Percentiles rank a stretch among this genome's conserved stretches.
These are phyloP conservation scores for Pagetopsis macropterus DNA, from an alignment of 2,797 vertebrate genomes.

Conservation along the genomic window DNA sequence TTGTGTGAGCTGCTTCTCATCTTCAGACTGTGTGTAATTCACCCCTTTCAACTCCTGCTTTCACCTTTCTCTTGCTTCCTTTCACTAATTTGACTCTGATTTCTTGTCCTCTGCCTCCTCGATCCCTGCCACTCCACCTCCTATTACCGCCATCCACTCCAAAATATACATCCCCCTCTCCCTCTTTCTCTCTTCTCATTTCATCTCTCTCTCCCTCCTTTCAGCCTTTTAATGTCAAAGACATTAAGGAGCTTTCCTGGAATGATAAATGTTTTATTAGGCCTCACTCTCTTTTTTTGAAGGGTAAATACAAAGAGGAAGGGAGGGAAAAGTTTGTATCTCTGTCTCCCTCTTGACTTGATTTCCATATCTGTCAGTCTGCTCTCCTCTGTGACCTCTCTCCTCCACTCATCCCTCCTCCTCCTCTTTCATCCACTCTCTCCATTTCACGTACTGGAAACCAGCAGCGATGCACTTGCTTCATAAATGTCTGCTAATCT, in stretches of 20 bases:
- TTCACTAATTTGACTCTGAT: constrained; percentile 43
- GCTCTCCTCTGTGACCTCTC: constrained; percentile 68
- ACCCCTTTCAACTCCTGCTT: constrained; percentile 14
- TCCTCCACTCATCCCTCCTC: constrained; percentile 53
- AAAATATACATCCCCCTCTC: constrained; percentile 35
- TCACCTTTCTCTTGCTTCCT: constrained; percentile 33
- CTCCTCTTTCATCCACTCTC: constrained; percentile 61
- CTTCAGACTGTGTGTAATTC: constrained; percentile 28
- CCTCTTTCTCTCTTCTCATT: constrained; percentile 30
- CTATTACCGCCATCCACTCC: constrained; percentile 47
- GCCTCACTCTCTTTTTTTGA: constrained; percentile 70
- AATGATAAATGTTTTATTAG: constrained; percentile 86
- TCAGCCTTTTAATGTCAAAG: constrained; percentile 77
- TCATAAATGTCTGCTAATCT: constrained; percentile 38
- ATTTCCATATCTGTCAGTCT: constrained; percentile 80
- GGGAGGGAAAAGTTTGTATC: constrained; percentile 69
- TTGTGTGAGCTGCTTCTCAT: constrained; percentile 28
- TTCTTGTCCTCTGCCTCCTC: constrained; percentile 38
- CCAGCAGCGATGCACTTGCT: constrained; percentile 34
- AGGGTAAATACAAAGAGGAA: constrained; percentile 83
- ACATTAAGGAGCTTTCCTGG: constrained; percentile 80
- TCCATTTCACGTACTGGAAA: constrained; percentile 51
- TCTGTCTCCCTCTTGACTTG: constrained; percentile 65
- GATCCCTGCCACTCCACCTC: constrained; percentile 31
- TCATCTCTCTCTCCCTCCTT: constrained; percentile 54